Conservation (phyloP, 35 echinoderm and acorn worm species). For the Lytechinus variegatus region DNA sequence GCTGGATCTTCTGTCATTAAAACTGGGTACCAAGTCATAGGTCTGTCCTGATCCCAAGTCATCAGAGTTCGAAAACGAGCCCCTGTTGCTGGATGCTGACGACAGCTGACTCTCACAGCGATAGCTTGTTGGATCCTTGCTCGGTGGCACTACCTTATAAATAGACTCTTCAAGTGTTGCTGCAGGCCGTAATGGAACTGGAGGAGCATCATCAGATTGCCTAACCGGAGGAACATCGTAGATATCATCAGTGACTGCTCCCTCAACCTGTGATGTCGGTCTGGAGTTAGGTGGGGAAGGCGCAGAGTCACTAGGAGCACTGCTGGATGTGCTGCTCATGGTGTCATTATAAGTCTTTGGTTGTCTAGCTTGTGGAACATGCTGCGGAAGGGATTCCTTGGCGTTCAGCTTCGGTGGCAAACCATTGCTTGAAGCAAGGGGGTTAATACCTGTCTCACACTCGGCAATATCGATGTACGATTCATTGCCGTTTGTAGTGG, state of each 20-base stretch:
- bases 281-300: conserved; percentile 54
- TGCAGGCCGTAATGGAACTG: neutral
- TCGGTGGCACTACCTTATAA: conserved; percentile 57
- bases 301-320: conserved; percentile 59
- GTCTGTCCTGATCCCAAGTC: neutral
- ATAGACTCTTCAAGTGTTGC: neutral
- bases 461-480: conserved; percentile 58
- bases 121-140: conserved; percentile 32
- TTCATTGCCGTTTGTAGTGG: neutral
- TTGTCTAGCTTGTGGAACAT: neutral
- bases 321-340: conserved; percentile 55
- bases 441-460: conserved; percentile 39
- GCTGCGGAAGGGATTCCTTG: neutral
- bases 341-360: neutral
- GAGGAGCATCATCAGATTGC: conserved; percentile 55
- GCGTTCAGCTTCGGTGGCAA: neutral
- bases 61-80: conserved; percentile 42
- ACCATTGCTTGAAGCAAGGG: neutral
- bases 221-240: conserved; percentile 58
- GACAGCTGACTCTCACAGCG: conserved; percentile 32
- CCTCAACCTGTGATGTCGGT: neutral
- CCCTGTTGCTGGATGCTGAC: neutral
- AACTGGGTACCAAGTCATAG: neutral
- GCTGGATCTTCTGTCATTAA: neutral
- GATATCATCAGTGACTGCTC: conserved; percentile 24